phyloP scores from a whole-genome alignment of 1,140 invertebrate species.

The Orius laevigatus region DNA sequence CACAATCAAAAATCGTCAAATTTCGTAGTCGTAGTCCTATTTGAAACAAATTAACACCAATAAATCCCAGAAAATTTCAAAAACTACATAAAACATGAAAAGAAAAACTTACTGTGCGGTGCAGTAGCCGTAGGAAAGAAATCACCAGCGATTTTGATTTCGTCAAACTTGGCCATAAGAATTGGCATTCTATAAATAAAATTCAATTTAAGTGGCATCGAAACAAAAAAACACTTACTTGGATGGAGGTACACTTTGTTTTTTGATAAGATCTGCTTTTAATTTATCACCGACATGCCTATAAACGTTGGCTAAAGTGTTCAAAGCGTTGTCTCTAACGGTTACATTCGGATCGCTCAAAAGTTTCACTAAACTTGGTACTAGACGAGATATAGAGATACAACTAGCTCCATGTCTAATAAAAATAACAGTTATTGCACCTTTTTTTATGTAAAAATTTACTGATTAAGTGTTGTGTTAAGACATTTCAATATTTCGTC shows the following conservation, averaged over 20 bases:
- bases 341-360: slow-evolving; percentile 77
- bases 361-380: slow-evolving; percentile 66
- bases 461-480: slow-evolving; percentile 67
- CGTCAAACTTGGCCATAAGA: slow-evolving; percentile 73
- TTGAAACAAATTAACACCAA: slow-evolving; percentile 1
- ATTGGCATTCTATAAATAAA: slow-evolving; percentile 32
- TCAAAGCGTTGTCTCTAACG: slow-evolving; percentile 72
- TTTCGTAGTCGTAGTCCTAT: no score
- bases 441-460: slow-evolving; percentile 13
- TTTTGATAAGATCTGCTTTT: slow-evolving; percentile 62
- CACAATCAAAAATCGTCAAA: no score
- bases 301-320: slow-evolving; percentile 77
- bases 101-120: slow-evolving; percentile 16
- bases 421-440: slow-evolving; percentile 4
- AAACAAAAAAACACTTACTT: slow-evolving; percentile 40
- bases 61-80: no score
- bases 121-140: slow-evolving; percentile 54
- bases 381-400: slow-evolving; percentile 60
- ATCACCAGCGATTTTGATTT: slow-evolving; percentile 59
- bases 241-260: slow-evolving; percentile 58
- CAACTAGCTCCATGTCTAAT: slow-evolving; percentile 65
- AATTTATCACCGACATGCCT: slow-evolving; percentile 84
- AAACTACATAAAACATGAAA: no score
- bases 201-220: slow-evolving; percentile 3
- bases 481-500: slow-evolving; percentile 67